Percentiles rank a stretch among this genome's conserved stretches.
Conservation (phyloP, 2,113 vertebrate genomes). For the Lethenteron reissneri region DNA sequence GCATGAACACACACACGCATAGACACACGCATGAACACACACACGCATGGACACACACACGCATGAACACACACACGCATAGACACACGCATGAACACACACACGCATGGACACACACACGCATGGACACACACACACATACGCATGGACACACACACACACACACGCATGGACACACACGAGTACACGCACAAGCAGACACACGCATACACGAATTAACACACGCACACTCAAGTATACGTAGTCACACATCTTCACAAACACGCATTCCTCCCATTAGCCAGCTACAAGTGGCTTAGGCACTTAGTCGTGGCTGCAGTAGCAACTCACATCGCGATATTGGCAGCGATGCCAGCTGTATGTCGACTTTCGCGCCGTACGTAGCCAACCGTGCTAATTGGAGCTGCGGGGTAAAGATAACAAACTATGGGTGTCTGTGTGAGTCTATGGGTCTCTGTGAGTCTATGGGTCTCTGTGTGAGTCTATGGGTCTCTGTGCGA, state of each 20-base stretch:
- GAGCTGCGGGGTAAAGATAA: too few species aligned
- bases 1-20: constrained; percentile 17
- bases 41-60: constrained; percentile 19
- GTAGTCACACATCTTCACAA: neutral
- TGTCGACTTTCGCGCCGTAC: too few species aligned
- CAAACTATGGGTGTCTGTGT: too few species aligned
- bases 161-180: neutral
- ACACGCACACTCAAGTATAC: neutral
- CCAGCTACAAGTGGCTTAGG: too few species aligned
- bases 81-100: constrained; percentile 4
- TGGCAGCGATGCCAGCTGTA: too few species aligned
- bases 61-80: constrained; percentile 10
- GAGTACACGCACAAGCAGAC: neutral
- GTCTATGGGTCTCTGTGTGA: too few species aligned
- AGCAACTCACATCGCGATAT: too few species aligned
- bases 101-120: neutral
- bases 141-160: constrained; percentile 8
- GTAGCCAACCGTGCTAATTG: too few species aligned
- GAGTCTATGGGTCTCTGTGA: too few species aligned
- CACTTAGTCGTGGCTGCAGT: too few species aligned
- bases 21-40: constrained; percentile 11
- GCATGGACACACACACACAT: constrained; percentile 11
- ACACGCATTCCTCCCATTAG: neutral
- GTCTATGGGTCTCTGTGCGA: too few species aligned
- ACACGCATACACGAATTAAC: neutral